Evolutionary conservation across 2,888 invertebrate species (phyloP).

Genomic region (Dicyrtoma fusca): DNA sequence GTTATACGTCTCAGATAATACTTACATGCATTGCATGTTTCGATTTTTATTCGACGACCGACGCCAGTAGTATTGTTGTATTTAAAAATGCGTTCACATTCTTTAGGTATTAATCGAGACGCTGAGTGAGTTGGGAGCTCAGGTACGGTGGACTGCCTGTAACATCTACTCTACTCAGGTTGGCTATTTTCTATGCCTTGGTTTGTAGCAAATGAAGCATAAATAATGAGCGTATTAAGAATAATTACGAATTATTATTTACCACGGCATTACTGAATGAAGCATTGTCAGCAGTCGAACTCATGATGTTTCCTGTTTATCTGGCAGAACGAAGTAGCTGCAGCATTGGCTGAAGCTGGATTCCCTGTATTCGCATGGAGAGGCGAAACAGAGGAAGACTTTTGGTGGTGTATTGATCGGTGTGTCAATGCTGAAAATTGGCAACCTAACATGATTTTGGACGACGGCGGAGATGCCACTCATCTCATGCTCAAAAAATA

Average conservation of each 20-base stretch:
- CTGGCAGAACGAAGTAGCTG: slow-evolving; percentile 91
- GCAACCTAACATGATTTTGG: slow-evolving; percentile 98
- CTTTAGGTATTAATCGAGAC: slow-evolving; percentile 80
- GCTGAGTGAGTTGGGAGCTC: slow-evolving; percentile 82
- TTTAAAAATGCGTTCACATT: too few relatives aligned
- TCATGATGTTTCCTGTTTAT: slow-evolving; percentile 33
- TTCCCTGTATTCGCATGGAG: slow-evolving; percentile 95
- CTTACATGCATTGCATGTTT: too few relatives aligned
- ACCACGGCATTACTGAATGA: background rate
- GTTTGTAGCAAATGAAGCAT: background rate
- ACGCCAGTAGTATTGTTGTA: too few relatives aligned
- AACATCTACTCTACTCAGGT: slow-evolving; percentile 97
- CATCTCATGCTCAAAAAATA: slow-evolving; percentile 96
- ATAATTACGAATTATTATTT: too few relatives aligned
- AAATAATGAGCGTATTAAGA: too few relatives aligned
- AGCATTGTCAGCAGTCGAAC: background rate
- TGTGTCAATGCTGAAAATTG: slow-evolving; percentile 89
- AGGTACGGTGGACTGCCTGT: slow-evolving; percentile 84
- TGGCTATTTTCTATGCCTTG: slow-evolving; percentile 21
- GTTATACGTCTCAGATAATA: too few relatives aligned
- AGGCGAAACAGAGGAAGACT: slow-evolving; percentile 95
- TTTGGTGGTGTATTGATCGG: slow-evolving; percentile 99
- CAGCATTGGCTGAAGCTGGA: slow-evolving; percentile 86
- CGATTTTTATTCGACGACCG: too few relatives aligned
- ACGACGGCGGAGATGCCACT: slow-evolving; percentile 96